A percentile compares a stretch with the other conserved stretches of the same genome.
Evolutionary conservation across 2,113 vertebrate species (phyloP).

Genomic region (Centropristis striata): DNA sequence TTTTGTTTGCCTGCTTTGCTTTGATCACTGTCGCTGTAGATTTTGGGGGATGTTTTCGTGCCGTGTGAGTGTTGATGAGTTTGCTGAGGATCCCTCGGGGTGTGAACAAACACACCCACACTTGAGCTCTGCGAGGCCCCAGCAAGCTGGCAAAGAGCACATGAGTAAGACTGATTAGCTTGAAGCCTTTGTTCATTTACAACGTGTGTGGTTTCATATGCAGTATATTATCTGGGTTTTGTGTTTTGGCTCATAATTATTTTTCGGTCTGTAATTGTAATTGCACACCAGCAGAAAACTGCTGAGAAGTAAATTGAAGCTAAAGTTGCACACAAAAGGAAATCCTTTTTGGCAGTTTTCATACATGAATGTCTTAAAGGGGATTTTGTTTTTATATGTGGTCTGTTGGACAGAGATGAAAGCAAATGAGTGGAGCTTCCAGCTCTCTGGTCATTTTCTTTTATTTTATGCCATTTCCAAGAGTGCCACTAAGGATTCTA

Average conservation of each 20-base stretch:
- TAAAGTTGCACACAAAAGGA: not conserved
- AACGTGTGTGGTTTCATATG: not conserved
- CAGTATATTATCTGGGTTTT: not conserved
- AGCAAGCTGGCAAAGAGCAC: not conserved
- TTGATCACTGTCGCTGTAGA: constrained; percentile 26
- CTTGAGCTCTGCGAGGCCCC: constrained; percentile 19
- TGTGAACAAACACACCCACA: constrained; percentile 49
- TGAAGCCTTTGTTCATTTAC: constrained; percentile 24
- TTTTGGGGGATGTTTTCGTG: constrained; percentile 37
- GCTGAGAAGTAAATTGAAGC: not conserved
- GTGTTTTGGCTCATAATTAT: constrained; percentile 31
- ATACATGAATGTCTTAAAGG: not conserved
- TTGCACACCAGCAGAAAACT: not conserved
- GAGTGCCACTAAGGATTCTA: constrained; percentile 3
- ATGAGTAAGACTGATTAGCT: constrained; percentile 24
- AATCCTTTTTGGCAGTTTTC: constrained; percentile 6
- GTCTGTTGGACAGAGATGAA: constrained; percentile 38
- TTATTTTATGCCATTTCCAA: constrained; percentile 27
- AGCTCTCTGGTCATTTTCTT: constrained; percentile 25
- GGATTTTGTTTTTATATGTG: constrained; percentile 3
- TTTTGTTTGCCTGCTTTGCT: constrained; percentile 44
- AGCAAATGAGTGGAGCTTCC: constrained; percentile 10
- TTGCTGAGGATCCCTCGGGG: constrained; percentile 21
- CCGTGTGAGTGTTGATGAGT: constrained; percentile 36
- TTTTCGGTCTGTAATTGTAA: constrained; percentile 33